Evolutionary conservation across 92 coral and sea anemone species (phyloP).

Genomic region (Porites evermanni): DNA sequence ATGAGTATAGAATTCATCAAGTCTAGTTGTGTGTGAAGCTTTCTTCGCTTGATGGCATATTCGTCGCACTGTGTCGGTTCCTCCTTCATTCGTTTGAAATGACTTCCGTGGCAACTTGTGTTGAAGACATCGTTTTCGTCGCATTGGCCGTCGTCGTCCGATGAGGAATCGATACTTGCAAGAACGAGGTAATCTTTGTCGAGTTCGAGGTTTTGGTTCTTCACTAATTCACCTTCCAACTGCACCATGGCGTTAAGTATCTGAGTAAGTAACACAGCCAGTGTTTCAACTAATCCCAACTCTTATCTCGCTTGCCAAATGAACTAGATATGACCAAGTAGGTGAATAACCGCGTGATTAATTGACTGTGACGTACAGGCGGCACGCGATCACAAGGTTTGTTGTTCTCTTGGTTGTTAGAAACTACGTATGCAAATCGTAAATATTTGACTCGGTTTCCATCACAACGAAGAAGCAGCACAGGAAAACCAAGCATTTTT

Average conservation of each 20-base stretch:
- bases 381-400: neutral
- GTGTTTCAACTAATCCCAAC: too few relatives aligned
- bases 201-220: neutral
- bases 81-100: slow-evolving; percentile 75
- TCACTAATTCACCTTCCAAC: neutral
- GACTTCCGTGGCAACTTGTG: slow-evolving; percentile 82
- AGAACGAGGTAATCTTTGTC: slow-evolving; percentile 3
- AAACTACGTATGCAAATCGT: slow-evolving; percentile 6
- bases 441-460: slow-evolving; percentile 27
- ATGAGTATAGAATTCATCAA: slow-evolving; percentile 57
- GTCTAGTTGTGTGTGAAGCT: slow-evolving; percentile 78
- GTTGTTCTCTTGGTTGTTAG: slow-evolving; percentile 13
- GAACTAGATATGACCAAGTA: neutral
- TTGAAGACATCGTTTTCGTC: slow-evolving; percentile 71
- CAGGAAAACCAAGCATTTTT: neutral
- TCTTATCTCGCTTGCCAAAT: too few relatives aligned
- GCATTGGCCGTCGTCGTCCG: slow-evolving; percentile 63
- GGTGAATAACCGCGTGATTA: neutral
- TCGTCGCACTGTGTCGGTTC: slow-evolving; percentile 62
- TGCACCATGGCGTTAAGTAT: slow-evolving; percentile 16
- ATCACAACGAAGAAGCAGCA: slow-evolving; percentile 1
- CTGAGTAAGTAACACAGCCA: too few relatives aligned
- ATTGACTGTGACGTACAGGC: neutral
- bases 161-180: slow-evolving; percentile 12
- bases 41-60: slow-evolving; percentile 68